Percentiles rank a stretch among this genome's conserved stretches.
Conservation (phyloP, 2,113 vertebrate species). For the Rafetus swinhoei region DNA sequence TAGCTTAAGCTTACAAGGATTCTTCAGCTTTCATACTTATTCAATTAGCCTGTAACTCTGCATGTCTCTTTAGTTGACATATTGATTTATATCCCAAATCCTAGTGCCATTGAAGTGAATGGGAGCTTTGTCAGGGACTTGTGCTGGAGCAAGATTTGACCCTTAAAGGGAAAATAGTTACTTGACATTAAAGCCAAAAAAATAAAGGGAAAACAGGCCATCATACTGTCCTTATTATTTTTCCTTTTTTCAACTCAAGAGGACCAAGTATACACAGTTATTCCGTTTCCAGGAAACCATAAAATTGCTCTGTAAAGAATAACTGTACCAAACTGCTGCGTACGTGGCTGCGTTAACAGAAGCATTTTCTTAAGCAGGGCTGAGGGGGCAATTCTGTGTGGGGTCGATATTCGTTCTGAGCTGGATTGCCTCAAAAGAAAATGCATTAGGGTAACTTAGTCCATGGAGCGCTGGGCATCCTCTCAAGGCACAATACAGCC, state of each 20-base stretch:
- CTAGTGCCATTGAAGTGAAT: not conserved
- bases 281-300: not conserved
- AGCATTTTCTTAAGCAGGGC: not conserved
- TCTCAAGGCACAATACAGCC: not conserved
- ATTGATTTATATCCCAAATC: not conserved
- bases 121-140: not conserved
- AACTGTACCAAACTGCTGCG: too few species aligned
- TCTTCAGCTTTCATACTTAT: not conserved
- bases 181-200: not conserved
- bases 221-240: not conserved
- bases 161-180: constrained; percentile 34
- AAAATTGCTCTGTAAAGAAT: not conserved
- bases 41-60: not conserved
- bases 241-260: not conserved
- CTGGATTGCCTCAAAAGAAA: not conserved
- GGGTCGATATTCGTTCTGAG: not conserved
- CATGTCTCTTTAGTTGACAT: not conserved
- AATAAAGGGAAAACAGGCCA: not conserved
- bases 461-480: not conserved
- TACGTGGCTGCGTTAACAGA: not conserved
- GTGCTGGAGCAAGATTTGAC: not conserved
- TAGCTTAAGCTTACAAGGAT: not conserved
- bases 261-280: too few species aligned
- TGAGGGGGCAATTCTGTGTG: not conserved
- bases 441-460: not conserved